Base-by-base conservation (phyloP, 2,113 vertebrate species). In the Mesitornis unicolor region DNA sequence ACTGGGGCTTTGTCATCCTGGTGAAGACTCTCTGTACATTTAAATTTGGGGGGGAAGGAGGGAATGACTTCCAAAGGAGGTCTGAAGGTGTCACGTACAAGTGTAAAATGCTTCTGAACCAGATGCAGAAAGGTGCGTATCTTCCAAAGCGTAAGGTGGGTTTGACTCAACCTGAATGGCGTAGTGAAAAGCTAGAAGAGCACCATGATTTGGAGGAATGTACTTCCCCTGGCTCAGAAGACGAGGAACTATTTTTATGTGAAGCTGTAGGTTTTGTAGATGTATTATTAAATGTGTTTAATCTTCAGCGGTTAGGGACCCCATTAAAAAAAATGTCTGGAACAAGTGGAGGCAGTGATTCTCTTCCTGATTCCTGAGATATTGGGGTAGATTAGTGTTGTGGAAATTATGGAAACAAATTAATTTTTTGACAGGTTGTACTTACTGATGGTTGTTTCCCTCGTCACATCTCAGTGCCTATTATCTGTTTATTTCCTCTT, bases 381-480 rank as follows among this genome's bases (percentile, higher is more conserved):
- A 35, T 8, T 2, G 2, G 35, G 38, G n/a, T 40, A 74, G 76
- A 67, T 92, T 53, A 94, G 56, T 80, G 38, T 54, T 88, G 76
- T 84, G 83, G 56, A 89, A 92, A 92, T 93, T 75, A 91, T 26
- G 51, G 89, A 77, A 92, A 67, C 38, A 87, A 91, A 87, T 85
- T 61, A 80, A 77, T 69, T 70, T 94, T 84, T 90, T 80, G 38
- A 61, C 81, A 88, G 64, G 13, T 86, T 87, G 24, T 64, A 50
- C 64, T 96, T 35, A 54, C n/a, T 60, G 63, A 40, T 59, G 36
- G 43, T 84, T 95, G 60, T 90, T 92, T 78, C 40, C 71, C 69
- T 92, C 80, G 60, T 81, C 88, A 61, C 73, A 47, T 90, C 78
- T 76, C 56, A 29, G 40, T 84, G 60, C 42, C 90, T 94, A 1